Base-by-base conservation (phyloP, 1,140 invertebrate genomes). In the Solen grandis region DNA sequence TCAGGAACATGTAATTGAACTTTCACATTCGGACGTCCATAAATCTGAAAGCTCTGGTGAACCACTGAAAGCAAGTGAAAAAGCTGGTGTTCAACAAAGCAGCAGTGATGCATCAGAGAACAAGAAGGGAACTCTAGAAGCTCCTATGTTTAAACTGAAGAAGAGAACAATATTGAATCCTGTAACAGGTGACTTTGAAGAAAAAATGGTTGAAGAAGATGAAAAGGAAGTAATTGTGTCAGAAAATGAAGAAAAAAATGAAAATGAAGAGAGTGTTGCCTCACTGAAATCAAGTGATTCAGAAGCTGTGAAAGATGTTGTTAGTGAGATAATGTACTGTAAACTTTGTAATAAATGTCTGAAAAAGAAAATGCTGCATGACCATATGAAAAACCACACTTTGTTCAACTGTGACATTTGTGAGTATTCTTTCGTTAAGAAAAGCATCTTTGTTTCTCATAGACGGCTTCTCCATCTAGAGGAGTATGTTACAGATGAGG, bases 161-260 rank as follows among this genome's bases (percentile, higher is more conserved):
- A 46, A 46, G 2, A 68, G 54, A 2, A 68, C 63, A 29, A 55
- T 78, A 19, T 62, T 78, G 1, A 78, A 78, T 69, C 75, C 75
- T n/a, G 63, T 38, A 59, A 78, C 75, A 50, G 75, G 75, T 5
- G 65, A 78, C 54, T 69, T 78, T 60, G 75, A 78, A 57, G 75
- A 78, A 29, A 50, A 78, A 78, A 31, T 66, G 13, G 41, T 78
- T 55, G 63, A 78, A 60, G 75, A 78, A 60, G 54, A 31, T 2
- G 74, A 76, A 25, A 60, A 60, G 36, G 74, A 76, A 63, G 35
- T 75, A 8, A 63, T 65, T 65, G 70, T 50, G 10, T 54, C 41
- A 29, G 70, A 68, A 10, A 36, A 22, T 57, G 27, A 54, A 55
- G 27, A 29, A 5, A 22, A 3, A 29, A 54, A 31, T 65, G 74